Evolutionary conservation across 2,797 vertebrate species (phyloP), one percentile per base, ranked within the genome.

Genomic region (Sebastes minor): DNA sequence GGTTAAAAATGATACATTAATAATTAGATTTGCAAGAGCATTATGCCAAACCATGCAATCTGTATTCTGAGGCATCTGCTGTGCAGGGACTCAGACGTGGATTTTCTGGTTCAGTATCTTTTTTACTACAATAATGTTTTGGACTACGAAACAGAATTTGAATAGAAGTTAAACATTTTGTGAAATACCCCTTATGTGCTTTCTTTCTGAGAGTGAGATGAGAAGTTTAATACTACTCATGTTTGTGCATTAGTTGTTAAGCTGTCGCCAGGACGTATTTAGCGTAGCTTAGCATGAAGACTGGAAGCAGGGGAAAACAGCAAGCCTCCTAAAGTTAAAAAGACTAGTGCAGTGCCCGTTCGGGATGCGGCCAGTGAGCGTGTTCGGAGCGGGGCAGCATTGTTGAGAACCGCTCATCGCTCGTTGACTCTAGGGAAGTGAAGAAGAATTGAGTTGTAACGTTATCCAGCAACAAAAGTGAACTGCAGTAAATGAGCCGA

Each of bases 11-110:
- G 1, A 62, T 57, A 3, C 8, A 59, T 49, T 33, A 18, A 80
- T 80, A 70, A 87, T 78, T 14, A 11, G 27, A 46, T 68, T 30
- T 78, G 68, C 28, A 23, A 49, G 14, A 60, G 71, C n/a, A 20
- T 52, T 42, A 28, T 10, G 9, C 14, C 11, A 49, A 65, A 65
- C 8, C 16, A 13, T 1, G 32, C 4, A 20, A 46, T 70, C 27
- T 61, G 73, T 23, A 64, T 25, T 69, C 6, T 30, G 2, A 33
- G 32, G 68, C 53, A 62, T 56, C 38, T 71, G 42, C 46, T 22
- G 8, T 35, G 42, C 33, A 74, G 59, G 56, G 64, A 16, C 8
- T 65, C 33, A 11, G 32, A 38, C 16, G 38, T 55, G 27, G 6
- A 68, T 61, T 30, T 9, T 66, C 11, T 3, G n/a, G 46, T 61